These are phyloP conservation scores for Linepithema humile DNA, from an alignment of 1,140 invertebrate species.

Conservation along the genomic window DNA sequence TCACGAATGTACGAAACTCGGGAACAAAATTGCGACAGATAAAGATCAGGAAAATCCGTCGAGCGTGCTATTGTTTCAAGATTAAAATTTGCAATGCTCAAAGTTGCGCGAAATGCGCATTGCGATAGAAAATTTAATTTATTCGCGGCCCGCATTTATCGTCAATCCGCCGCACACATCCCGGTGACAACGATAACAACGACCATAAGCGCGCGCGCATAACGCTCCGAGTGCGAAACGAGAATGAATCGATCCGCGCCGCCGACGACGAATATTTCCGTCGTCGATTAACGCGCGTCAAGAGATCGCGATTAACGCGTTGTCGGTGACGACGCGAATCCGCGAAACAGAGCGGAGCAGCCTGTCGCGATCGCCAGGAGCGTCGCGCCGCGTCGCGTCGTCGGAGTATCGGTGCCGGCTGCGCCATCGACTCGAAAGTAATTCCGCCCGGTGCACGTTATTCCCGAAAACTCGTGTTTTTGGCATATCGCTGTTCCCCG, in stretches of 20 bases:
- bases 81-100: background rate
- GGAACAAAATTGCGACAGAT: background rate
- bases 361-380: background rate
- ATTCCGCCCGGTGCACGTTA: slow-evolving; percentile 41
- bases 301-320: slow-evolving; percentile 39
- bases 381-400: background rate
- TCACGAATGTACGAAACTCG: background rate
- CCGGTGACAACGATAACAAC: background rate
- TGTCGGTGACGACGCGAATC: background rate
- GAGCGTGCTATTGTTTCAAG: background rate
- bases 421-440: slow-evolving; percentile 44
- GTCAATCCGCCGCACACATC: background rate
- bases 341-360: background rate
- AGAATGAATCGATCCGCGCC: slow-evolving; percentile 12
- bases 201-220: background rate
- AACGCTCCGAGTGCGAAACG: background rate
- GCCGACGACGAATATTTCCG: slow-evolving; percentile 27
- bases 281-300: slow-evolving; percentile 25
- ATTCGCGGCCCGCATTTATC: background rate
- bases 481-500: slow-evolving; percentile 51
- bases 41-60: background rate
- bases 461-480: slow-evolving; percentile 63
- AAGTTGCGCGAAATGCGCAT: background rate
- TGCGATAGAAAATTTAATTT: background rate
- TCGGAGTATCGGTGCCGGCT: slow-evolving; percentile 13